phyloP scores from a whole-genome alignment of 2,113 vertebrate species.

The Periophthalmus modestus region DNA sequence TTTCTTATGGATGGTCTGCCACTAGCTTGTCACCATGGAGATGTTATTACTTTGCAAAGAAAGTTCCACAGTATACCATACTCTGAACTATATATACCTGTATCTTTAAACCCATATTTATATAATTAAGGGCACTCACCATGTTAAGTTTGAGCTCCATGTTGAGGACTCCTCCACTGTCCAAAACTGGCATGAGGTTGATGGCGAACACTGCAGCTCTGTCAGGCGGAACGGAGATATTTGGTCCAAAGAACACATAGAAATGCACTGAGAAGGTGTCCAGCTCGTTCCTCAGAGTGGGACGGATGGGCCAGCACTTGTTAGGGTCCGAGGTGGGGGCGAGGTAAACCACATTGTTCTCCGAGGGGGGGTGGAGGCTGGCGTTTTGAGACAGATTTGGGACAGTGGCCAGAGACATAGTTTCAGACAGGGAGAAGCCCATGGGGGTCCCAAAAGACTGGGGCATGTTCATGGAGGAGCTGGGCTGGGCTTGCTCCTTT shows the following conservation, averaged over 20 bases:
- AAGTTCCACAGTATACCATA: no score
- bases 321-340: conserved; percentile 61
- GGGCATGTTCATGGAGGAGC: conserved; percentile 94
- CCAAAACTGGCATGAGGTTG: conserved; percentile 92
- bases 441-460: conserved; percentile 89
- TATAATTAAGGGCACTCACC: conserved; percentile 73
- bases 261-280: conserved; percentile 98
- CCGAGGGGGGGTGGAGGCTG: conserved; percentile 47
- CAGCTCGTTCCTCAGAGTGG: conserved; percentile 93
- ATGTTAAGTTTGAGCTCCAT: conserved; percentile 93
- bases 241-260: conserved; percentile 97
- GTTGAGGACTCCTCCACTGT: conserved; percentile 94
- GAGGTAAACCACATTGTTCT: conserved; percentile 71
- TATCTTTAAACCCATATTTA: no score
- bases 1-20: neutral
- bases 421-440: conserved; percentile 80
- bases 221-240: conserved; percentile 88
- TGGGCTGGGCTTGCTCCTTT: conserved; percentile 73
- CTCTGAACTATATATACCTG: no score
- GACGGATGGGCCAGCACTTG: conserved; percentile 92
- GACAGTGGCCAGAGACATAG: conserved; percentile 67
- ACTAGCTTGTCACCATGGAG: neutral
- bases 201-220: conserved; percentile 90
- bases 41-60: neutral
- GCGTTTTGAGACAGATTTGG: conserved; percentile 64